Evolutionary conservation across 1,140 invertebrate genomes (phyloP).

Genomic region (Scaptodrosophila lebanonensis): DNA sequence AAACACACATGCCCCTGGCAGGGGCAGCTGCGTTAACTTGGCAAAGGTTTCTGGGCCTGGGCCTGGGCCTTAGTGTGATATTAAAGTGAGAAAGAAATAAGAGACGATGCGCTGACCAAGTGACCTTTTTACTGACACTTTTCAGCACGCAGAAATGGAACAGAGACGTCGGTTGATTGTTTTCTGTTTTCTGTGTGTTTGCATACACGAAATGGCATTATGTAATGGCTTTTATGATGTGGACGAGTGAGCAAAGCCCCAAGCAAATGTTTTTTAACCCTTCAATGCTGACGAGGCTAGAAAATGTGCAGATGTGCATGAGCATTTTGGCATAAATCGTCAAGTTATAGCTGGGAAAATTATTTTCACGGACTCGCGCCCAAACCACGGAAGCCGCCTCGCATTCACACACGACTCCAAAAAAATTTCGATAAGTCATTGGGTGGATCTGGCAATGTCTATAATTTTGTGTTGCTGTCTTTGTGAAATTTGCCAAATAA

Average conservation of each 20-base stretch:
- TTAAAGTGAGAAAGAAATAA: constrained; percentile 58
- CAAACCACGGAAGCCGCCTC: constrained; percentile 50
- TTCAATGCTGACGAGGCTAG: too few relatives aligned
- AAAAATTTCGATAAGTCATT: constrained; percentile 71
- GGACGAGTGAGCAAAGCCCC: constrained; percentile 37
- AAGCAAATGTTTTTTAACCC: constrained; percentile 4
- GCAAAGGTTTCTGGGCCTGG: constrained; percentile 52
- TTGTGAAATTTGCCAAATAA: constrained; percentile 49
- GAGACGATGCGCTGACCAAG: constrained; percentile 58
- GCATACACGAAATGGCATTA: constrained; percentile 50
- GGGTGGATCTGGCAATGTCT: too few relatives aligned
- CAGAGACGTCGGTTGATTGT: constrained; percentile 34
- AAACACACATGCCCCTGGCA: constrained; percentile 35
- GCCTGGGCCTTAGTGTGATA: not conserved
- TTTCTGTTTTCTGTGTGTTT: constrained; percentile 34
- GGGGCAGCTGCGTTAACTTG: constrained; percentile 10
- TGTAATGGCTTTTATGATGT: constrained; percentile 30
- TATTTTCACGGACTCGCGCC: constrained; percentile 57
- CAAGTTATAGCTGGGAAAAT: constrained; percentile 30
- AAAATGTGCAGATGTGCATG: too few relatives aligned
- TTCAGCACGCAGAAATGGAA: constrained; percentile 52
- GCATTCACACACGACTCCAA: constrained; percentile 49
- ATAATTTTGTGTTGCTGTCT: constrained; percentile 56
- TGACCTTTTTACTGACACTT: constrained; percentile 73
- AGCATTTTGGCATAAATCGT: constrained; percentile 24